phyloP scores from a whole-genome alignment of 2,888 invertebrate genomes.

The Ligdia adustata region DNA sequence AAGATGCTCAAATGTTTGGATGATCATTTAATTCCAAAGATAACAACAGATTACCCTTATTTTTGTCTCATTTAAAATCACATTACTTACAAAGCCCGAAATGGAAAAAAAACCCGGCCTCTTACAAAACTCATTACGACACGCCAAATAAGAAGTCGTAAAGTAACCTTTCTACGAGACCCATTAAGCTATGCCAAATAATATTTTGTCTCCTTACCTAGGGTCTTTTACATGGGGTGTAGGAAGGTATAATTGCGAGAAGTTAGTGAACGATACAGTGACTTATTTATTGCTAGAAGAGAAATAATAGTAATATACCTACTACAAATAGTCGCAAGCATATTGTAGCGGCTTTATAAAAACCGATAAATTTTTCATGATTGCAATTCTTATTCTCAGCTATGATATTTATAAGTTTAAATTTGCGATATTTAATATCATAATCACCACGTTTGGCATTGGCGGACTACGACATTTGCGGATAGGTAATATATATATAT shows the following conservation, averaged over 20 bases:
- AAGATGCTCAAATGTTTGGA: too few species aligned
- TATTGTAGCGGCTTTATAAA: too few species aligned
- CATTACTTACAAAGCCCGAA: conserved; percentile 58
- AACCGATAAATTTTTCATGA: too few species aligned
- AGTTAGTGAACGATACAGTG: conserved; percentile 14
- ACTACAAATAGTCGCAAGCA: too few species aligned
- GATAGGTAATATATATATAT: too few species aligned
- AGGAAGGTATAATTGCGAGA: conserved; percentile 11
- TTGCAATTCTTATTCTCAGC: too few species aligned
- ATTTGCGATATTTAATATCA: too few species aligned
- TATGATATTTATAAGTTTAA: too few species aligned
- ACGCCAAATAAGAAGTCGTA: conserved; percentile 77
- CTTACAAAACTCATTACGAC: conserved; percentile 78
- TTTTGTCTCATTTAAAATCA: conserved; percentile 29
- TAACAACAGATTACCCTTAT: conserved; percentile 19
- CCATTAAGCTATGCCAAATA: conserved; percentile 79
- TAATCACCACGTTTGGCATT: too few species aligned
- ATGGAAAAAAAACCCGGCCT: conserved; percentile 51
- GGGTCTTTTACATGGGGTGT: conserved; percentile 72
- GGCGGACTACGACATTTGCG: too few species aligned
- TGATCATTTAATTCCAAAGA: background rate
- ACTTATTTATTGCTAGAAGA: too few species aligned
- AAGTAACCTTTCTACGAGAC: conserved; percentile 72
- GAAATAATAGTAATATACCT: too few species aligned
- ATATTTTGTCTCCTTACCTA: conserved; percentile 72